Base-by-base conservation (phyloP, 2,797 vertebrate species). In the Benthosema pterotum region DNA sequence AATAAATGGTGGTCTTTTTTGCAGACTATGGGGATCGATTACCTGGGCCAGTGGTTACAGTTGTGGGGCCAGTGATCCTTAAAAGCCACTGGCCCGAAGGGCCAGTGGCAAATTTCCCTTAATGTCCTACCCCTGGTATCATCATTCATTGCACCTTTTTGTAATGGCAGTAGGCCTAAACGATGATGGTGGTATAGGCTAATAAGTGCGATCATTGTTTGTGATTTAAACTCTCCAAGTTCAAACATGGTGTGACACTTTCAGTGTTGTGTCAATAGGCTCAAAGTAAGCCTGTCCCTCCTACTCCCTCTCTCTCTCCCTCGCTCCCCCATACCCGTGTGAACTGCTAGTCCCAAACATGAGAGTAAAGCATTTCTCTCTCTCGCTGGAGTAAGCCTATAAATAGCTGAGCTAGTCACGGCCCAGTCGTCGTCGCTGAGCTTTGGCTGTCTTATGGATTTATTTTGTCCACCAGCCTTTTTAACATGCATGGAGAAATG, bases 371-470 rank as follows among this genome's bases (percentile, higher is more conserved):
- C 73, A 12, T 51, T 75, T 80, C 80, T 77, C 64, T 77, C 64
- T 25, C 76, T 85, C 69, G 4, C 60, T 69, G 65, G 75, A 79
- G 80, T 77, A 78, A 76, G 43, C 46, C 83, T 88, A 88, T 88
- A 87, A 89, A 91, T 90, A 92, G 79, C 63, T 59, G 32, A 16
- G 54, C 52, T 72, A 82, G 77, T 83, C 74, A 77, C 72, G 79
- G 77, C 72, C 71, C 72, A 78, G 77, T 71, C 71, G 58, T 67
- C 74, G 77, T 71, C 71, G 58, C 68, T 75, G 69, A 71, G 70
- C 82, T 82, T 76, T 78, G 75, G 72, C 57, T 86, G 67, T 76
- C 64, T 72, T 61, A 55, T 73, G 63, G 57, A 38, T 47, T 60
- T 48, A n/a, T n/a, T 71, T 66, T 68, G 65, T 72, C 51, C 65